Evolutionary conservation across 2,113 vertebrate genomes (phyloP).

Genomic region (Chaetura pelagica): DNA sequence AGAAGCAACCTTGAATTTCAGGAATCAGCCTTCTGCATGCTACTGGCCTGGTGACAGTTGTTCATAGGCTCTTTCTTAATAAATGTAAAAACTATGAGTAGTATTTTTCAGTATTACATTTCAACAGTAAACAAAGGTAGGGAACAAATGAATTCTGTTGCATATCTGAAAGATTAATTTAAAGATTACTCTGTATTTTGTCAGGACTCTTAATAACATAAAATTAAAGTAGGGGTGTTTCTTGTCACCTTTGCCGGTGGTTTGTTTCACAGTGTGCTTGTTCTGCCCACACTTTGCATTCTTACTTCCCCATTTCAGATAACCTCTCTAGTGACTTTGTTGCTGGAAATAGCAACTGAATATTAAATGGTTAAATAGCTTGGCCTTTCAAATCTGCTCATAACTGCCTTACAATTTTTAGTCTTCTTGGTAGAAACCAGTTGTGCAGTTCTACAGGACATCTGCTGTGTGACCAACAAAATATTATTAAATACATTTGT

Average conservation of each 20-base stretch:
- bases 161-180: neutral
- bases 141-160: neutral
- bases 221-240: neutral
- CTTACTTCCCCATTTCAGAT: neutral
- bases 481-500: neutral
- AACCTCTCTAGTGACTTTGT: neutral
- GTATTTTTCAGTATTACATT: neutral
- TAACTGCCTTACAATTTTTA: neutral
- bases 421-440: neutral
- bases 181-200: neutral
- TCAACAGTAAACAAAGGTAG: neutral
- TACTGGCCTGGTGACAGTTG: neutral
- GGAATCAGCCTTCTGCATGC: neutral
- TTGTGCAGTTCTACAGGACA: neutral
- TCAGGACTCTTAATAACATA: neutral
- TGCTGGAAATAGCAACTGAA: neutral
- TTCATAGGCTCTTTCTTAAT: neutral
- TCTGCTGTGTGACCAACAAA: neutral
- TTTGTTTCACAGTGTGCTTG: neutral
- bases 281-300: neutral
- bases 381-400: neutral
- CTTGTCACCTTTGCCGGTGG: neutral
- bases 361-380: neutral
- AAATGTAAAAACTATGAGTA: neutral
- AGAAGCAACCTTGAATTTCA: neutral